A percentile compares a stretch with the other conserved stretches of the same genome.
Conservation (phyloP, 2,113 vertebrate species). For the Oriolus oriolus region DNA sequence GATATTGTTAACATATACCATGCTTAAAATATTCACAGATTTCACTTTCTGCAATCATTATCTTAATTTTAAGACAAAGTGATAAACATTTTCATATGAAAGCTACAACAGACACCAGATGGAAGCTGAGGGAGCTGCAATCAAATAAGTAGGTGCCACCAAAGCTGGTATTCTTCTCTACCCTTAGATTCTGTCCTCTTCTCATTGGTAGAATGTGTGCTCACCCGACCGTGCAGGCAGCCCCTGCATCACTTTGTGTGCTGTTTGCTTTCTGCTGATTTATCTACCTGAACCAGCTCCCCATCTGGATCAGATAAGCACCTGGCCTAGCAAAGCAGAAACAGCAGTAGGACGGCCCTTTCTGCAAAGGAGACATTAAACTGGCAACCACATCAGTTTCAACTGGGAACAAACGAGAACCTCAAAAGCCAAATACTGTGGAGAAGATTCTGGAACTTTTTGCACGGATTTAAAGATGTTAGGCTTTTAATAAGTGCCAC, state of each 20-base stretch:
- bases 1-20: constrained; percentile 24
- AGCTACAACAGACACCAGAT: background rate
- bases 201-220: background rate
- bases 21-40: background rate
- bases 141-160: background rate
- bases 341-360: background rate
- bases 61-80: background rate
- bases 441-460: background rate
- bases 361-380: background rate
- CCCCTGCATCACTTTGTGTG: background rate
- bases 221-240: background rate
- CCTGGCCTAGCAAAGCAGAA: background rate
- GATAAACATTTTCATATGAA: background rate
- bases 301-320: background rate
- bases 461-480: background rate
- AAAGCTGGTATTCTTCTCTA: background rate
- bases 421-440: background rate
- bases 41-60: background rate
- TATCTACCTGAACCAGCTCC: background rate
- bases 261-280: background rate
- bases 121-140: background rate
- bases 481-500: background rate
- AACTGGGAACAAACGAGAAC: background rate
- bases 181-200: background rate
- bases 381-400: background rate